Evolutionary conservation across 2,888 invertebrate genomes (phyloP).

Genomic region (Coremacera marginata): DNA sequence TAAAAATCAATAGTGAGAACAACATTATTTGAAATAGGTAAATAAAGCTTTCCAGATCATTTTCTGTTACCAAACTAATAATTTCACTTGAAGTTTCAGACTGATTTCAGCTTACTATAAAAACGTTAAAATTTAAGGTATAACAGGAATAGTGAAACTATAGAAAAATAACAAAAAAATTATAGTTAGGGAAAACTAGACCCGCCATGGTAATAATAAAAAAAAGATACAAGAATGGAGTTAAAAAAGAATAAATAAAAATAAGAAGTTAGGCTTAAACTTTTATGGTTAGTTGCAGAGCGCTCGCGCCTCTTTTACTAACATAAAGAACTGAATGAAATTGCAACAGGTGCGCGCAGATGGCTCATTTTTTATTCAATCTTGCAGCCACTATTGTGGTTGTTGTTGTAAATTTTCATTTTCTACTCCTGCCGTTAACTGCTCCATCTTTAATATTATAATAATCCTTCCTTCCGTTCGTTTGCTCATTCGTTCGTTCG

Average conservation of each 20-base stretch:
- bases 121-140: too few species aligned
- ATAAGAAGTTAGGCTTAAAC: constrained; percentile 3
- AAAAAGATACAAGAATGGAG: neutral
- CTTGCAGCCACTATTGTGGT: neutral
- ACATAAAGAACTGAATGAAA: constrained; percentile 40
- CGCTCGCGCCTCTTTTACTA: neutral
- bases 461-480: constrained; percentile 47
- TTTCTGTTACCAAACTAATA: too few species aligned
- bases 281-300: constrained; percentile 13
- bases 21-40: too few species aligned
- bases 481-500: neutral
- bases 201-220: neutral
- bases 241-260: neutral
- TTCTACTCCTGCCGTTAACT: constrained; percentile 28
- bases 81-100: too few species aligned
- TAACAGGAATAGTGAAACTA: neutral
- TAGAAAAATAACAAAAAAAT: neutral
- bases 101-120: too few species aligned
- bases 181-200: neutral
- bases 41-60: too few species aligned
- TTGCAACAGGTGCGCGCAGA: constrained; percentile 46
- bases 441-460: constrained; percentile 46
- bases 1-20: too few species aligned
- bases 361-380: constrained; percentile 20
- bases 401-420: constrained; percentile 29